Conservation (phyloP, 2,113 vertebrate genomes). For the Cynocephalus volans region DNA sequence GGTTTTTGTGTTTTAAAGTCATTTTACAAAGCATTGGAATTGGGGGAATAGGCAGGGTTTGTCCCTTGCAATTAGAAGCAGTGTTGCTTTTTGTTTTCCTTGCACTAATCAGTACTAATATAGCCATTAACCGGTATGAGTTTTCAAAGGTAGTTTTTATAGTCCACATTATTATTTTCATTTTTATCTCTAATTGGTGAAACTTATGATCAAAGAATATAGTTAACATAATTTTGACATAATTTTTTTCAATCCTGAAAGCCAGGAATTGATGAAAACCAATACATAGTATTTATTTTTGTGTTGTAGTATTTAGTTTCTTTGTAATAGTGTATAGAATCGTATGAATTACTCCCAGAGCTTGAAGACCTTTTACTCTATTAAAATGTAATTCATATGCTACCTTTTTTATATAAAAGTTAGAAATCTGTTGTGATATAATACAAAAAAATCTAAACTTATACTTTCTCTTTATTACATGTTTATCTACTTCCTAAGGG, state of each 20-base stretch:
- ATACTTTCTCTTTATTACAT: neutral
- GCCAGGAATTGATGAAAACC: neutral
- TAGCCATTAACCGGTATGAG: neutral
- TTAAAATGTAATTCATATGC: neutral
- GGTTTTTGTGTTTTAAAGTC: neutral
- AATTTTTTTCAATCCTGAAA: conserved; percentile 48
- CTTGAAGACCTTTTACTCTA: neutral
- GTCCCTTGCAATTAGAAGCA: neutral
- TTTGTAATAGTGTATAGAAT: neutral
- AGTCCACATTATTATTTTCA: neutral
- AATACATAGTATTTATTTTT: neutral
- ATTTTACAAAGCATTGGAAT: neutral
- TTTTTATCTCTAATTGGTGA: conserved; percentile 58
- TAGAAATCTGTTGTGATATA: conserved; percentile 16
- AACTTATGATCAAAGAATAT: neutral
- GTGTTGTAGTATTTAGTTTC: neutral
- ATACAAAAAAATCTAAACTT: neutral
- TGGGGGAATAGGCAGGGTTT: neutral
- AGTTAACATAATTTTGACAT: conserved; percentile 32
- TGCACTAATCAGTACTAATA: neutral
- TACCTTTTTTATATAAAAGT: conserved; percentile 25
- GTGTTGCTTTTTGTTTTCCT: neutral
- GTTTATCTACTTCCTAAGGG: neutral
- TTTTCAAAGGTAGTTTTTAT: conserved; percentile 57
- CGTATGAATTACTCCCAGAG: neutral